A percentile compares a stretch with the other conserved stretches of the same genome.
Evolutionary conservation across 1,140 invertebrate genomes (phyloP).

Genomic region (Camponotus pennsylvanicus): DNA sequence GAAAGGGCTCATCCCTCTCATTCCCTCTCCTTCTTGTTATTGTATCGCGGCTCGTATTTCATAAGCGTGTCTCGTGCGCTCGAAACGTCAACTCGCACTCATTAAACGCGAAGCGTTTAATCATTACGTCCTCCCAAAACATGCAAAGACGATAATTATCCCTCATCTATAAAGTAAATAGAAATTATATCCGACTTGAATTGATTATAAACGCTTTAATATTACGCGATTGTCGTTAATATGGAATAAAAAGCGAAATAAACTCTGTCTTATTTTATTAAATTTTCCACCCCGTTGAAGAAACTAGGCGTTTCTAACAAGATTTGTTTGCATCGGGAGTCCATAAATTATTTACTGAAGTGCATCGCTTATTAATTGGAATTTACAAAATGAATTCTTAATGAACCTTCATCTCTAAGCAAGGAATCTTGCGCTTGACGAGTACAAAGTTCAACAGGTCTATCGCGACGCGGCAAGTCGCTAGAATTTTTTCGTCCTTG

Average conservation of each 20-base stretch:
- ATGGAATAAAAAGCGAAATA: background rate
- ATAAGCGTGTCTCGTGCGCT: background rate
- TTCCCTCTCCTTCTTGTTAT: constrained; percentile 15
- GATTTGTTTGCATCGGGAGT: background rate
- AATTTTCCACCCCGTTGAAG: background rate
- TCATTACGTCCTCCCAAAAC: background rate
- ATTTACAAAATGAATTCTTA: background rate
- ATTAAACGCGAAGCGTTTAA: background rate
- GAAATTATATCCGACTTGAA: background rate
- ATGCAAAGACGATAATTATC: background rate
- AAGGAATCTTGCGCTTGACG: background rate
- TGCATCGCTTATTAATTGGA: background rate
- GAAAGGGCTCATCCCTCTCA: constrained; percentile 28
- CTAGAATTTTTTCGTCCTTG: constrained; percentile 39
- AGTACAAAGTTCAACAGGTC: constrained; percentile 66
- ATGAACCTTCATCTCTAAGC: background rate
- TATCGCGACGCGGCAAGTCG: background rate
- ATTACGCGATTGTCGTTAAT: background rate
- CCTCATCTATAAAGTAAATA: background rate
- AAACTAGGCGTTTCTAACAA: background rate
- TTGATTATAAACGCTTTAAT: constrained; percentile 1
- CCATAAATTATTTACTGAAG: background rate
- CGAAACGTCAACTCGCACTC: background rate
- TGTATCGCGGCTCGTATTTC: constrained; percentile 31
- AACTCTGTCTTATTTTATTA: background rate